phyloP scores from a whole-genome alignment of 2,888 invertebrate genomes.

The Aleiodes testaceus region DNA sequence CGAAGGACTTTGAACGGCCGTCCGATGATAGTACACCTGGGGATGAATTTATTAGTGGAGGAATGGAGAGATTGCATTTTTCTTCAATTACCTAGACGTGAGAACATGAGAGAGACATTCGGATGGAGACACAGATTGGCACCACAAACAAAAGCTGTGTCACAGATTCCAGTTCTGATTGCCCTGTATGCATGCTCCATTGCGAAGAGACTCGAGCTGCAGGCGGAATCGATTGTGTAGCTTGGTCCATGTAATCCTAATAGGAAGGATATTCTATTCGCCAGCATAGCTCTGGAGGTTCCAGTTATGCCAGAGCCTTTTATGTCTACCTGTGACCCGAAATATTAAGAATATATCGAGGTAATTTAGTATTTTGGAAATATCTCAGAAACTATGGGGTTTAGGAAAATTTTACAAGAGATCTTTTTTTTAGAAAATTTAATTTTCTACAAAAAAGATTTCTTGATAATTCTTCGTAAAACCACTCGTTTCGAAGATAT shows the following conservation, averaged over 20 bases:
- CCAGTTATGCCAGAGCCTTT: conserved; percentile 82
- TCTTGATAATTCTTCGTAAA: too few relatives aligned
- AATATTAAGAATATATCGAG: neutral
- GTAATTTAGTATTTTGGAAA: neutral
- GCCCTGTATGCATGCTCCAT: conserved; percentile 87
- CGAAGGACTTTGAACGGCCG: conserved; percentile 93
- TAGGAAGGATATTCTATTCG: conserved; percentile 87
- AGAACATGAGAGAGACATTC: conserved; percentile 90
- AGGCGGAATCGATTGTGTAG: conserved; percentile 92
- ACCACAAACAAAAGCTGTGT: conserved; percentile 92
- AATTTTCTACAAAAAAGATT: too few relatives aligned
- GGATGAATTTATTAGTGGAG: neutral
- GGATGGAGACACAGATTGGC: conserved; percentile 91
- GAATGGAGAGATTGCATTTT: too few relatives aligned
- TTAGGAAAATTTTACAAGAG: neutral
- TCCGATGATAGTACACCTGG: conserved; percentile 85
- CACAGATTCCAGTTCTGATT: conserved; percentile 86
- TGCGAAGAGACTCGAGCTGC: conserved; percentile 93
- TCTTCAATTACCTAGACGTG: conserved; percentile 74
- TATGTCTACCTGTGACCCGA: conserved; percentile 54
- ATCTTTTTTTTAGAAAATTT: too few relatives aligned
- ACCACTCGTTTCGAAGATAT: neutral
- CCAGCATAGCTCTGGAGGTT: conserved; percentile 92
- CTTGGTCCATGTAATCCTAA: conserved; percentile 94
- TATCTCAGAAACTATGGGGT: neutral